Evolutionary conservation across 2,113 vertebrate genomes (phyloP).

Genomic region (Benitochromis conjunctus): DNA sequence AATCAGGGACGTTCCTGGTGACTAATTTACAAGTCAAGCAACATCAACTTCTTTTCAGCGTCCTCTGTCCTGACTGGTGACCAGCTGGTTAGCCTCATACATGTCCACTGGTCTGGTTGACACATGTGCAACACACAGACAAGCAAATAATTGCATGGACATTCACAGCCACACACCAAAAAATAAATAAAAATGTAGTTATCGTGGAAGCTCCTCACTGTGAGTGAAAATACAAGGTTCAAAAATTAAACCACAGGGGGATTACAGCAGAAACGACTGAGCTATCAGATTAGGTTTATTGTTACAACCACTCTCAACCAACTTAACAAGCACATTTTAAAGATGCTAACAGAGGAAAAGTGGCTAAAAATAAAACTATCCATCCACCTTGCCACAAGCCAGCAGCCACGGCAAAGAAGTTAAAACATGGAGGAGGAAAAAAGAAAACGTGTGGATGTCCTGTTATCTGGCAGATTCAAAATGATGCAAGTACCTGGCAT

Average conservation of each 20-base stretch:
- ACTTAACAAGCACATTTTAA: neutral
- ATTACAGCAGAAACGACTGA: neutral
- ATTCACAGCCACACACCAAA: neutral
- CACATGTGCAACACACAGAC: neutral
- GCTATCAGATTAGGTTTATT: neutral
- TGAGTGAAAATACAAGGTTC: neutral
- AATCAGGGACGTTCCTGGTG: neutral
- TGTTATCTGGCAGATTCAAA: neutral
- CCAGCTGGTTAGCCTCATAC: neutral
- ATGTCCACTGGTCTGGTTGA: neutral
- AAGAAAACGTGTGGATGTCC: neutral
- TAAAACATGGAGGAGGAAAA: neutral
- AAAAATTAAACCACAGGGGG: neutral
- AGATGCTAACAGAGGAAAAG: neutral
- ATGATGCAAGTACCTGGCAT: neutral
- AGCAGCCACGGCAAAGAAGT: neutral
- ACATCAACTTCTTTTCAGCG: neutral
- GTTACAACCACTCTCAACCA: neutral
- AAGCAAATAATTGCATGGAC: neutral
- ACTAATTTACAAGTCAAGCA: neutral
- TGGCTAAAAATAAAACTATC: neutral
- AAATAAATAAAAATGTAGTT: neutral
- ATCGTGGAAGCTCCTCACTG: neutral
- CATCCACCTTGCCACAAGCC: neutral
- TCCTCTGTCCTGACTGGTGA: neutral